Base-by-base conservation (phyloP, 2,888 invertebrate species). In the Nasonovia ribisnigri region DNA sequence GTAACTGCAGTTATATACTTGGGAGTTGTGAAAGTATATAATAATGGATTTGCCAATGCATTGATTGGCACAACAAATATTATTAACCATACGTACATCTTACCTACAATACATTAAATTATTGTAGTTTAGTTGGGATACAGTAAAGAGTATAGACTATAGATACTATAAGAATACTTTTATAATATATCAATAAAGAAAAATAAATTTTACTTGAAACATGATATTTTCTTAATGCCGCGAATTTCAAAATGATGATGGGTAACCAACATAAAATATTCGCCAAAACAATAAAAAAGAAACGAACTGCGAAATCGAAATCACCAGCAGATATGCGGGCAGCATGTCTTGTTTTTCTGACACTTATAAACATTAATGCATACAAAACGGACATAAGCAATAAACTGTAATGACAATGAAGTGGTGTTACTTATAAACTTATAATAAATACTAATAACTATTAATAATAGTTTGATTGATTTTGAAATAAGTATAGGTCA, bases 191-290 rank as follows among this genome's bases (percentile, higher is more conserved):
- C 36, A 77, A 77, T 77, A 36, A 87, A n/a, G 36, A 51, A 51
- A 90, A 57, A 89, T 84, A 84, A 1, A 88, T 13, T 10, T 16
- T 95, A 97, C 97, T 96, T 94, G 97, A 96, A 94, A 97, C 96
- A 94, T 96, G 96, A 92, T 96, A 96, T 88, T 96, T 96, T 77
- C 96, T 95, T 94, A 97, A 96, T 5, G 97, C 97, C 94, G 96
- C 95, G 89, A 97, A 96, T 95, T 97, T 97, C 94, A 97, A 96
- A 51, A 96, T 95, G 77, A 97, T 97, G 91, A 97, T 97, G 16
- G 97, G 97, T 29, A 97, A 96, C 97, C 97, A 97, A 95, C 97
- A 97, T 92, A 97, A 95, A n/a, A 96, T 96, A 95, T 97, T 97
- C 1, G 97, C 97, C 51, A 97, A 95, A 0, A 97, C 97, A 95